Evolutionary conservation across 2,113 vertebrate genomes (phyloP), one percentile per base, ranked within the genome.

Genomic region (Cygnus buccinator): DNA sequence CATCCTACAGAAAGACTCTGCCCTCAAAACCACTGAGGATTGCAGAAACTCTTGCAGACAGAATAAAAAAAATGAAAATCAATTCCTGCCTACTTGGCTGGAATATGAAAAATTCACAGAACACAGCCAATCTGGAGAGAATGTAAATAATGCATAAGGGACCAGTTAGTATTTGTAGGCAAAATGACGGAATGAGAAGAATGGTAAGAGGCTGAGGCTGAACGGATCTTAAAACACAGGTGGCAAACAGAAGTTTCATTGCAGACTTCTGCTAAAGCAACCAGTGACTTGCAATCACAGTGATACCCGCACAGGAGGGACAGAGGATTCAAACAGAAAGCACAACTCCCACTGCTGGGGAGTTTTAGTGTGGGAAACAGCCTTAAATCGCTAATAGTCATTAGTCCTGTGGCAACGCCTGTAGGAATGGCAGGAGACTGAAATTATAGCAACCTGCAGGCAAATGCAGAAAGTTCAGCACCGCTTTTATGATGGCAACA

Each of bases 181-280:
- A 79, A 94, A 93, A 72, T 39, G 71, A 91, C 82, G 48, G 66
- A 91, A 61, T 70, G 44, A 65, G 39, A 74, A 73, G 33, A 74
- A 82, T 0, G 1, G 39, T 44, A 79, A 79, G 2, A 76, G 28
- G 21, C 35, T 87, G 57, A 93, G 58, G 19, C 17, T 91, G 62
- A 83, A 61, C 33, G 7, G 43, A 76, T 91, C 48, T 93, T 93
- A 87, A 92, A 94, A 80, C n/a, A 95, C 75, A 65, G 6, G 1
- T 62, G 72, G 54, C 75, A 92, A 91, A 79, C 62, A 85, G 82
- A 67, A 93, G 43, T 79, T 95, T 70, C 71, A 90, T 33, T 87
- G 66, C 70, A 55, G 41, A 26, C 35, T 82, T 29, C 63, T n/a
- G 15, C 17, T 72, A 91, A 90, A 76, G 50, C 58, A 92, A 44